Conservation (phyloP, 2,888 invertebrate genomes). For the Tenthredo amoena region DNA sequence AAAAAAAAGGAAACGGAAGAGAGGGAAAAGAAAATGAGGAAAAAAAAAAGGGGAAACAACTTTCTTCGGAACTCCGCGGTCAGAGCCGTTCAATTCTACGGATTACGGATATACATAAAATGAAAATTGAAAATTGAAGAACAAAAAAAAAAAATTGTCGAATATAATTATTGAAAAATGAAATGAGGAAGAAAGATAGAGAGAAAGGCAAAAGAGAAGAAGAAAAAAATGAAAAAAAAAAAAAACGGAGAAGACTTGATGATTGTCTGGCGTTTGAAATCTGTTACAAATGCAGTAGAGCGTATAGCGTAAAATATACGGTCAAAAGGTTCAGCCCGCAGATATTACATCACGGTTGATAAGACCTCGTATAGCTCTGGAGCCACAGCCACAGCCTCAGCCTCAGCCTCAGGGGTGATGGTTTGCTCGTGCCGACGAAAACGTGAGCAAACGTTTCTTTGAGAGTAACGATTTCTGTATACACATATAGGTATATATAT, state of each 20-base stretch:
- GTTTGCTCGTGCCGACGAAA: constrained; percentile 3
- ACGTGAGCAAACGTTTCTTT: neutral
- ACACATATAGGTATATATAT: neutral
- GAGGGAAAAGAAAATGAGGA: neutral
- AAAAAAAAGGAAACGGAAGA: neutral
- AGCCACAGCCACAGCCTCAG: neutral
- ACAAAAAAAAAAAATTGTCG: neutral
- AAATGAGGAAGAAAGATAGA: neutral
- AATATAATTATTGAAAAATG: neutral
- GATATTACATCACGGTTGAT: constrained; percentile 47
- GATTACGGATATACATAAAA: neutral
- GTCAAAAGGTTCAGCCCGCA: constrained; percentile 43
- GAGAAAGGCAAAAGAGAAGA: neutral
- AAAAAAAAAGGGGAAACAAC: neutral
- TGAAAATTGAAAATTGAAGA: neutral
- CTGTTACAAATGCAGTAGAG: neutral
- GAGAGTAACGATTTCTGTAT: neutral
- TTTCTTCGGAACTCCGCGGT: neutral
- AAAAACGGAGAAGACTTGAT: neutral
- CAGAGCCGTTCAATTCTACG: neutral
- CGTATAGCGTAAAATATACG: constrained; percentile 21
- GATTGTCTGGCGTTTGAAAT: neutral
- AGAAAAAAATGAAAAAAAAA: neutral
- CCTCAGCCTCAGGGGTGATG: neutral
- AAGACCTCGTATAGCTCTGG: neutral